These are phyloP conservation scores for Tympanoctomys barrerae DNA, from an alignment of 2,797 vertebrate species.

Conservation along the genomic window DNA sequence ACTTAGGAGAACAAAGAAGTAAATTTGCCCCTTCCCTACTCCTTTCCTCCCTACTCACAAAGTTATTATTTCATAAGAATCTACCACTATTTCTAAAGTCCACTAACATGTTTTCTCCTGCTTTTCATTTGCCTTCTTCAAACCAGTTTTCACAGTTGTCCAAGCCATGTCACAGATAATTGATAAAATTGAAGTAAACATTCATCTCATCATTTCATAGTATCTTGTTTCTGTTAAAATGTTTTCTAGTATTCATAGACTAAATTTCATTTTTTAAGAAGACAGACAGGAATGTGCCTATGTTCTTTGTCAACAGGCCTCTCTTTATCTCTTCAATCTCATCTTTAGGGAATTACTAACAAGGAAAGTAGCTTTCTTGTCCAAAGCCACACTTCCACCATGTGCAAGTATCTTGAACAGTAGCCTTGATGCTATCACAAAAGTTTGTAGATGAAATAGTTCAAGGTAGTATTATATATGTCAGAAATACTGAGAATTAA, in stretches of 20 bases:
- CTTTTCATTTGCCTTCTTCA: not conserved
- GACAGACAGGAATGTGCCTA: not conserved
- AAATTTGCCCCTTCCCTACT: rapidly evolving
- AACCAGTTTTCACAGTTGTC: not conserved
- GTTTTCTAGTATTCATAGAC: not conserved
- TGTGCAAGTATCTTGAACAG: not conserved
- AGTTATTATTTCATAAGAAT: not conserved
- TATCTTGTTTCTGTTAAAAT: not conserved
- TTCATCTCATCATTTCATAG: not conserved
- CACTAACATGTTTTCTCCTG: not conserved
- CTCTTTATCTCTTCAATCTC: not conserved
- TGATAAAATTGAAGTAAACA: not conserved
- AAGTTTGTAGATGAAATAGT: not conserved
- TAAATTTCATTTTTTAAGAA: not conserved
- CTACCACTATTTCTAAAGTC: not conserved
- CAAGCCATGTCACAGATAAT: not conserved
- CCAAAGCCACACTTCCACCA: not conserved
- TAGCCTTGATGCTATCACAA: not conserved
- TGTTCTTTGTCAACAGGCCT: not conserved
- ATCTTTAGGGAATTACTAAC: not conserved
- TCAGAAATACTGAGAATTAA: not conserved
- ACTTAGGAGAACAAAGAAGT: not conserved
- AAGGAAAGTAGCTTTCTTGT: not conserved
- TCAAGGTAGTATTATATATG: not conserved
- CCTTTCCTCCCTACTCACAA: not conserved